Conservation (phyloP, 2,888 invertebrate species). For the Polyommatus icarus region DNA sequence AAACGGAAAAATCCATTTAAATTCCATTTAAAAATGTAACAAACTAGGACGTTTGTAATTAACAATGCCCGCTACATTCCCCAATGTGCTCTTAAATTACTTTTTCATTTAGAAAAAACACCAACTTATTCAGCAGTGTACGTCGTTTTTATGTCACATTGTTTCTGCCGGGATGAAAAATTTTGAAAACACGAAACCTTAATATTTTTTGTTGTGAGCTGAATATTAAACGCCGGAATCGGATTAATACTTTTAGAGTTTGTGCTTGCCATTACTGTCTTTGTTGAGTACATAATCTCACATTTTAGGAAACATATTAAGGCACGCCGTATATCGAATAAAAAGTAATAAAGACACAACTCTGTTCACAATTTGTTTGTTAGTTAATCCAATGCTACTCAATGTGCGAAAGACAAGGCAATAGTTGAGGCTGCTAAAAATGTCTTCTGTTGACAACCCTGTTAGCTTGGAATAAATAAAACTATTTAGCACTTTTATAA, state of each 20-base stretch:
- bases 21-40: slow-evolving; percentile 6
- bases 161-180: slow-evolving; percentile 9
- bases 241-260: neutral
- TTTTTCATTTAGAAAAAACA: slow-evolving; percentile 23
- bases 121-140: neutral
- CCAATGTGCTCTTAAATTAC: slow-evolving; percentile 27
- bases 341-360: no score
- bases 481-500: no score
- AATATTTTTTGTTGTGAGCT: neutral
- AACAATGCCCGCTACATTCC: slow-evolving; percentile 7
- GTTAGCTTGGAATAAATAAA: no score
- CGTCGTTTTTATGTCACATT: slow-evolving; percentile 15
- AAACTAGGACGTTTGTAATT: slow-evolving; percentile 20
- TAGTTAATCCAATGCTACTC: no score
- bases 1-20: slow-evolving; percentile 4
- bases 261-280: neutral
- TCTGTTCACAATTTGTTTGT: no score
- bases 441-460: no score
- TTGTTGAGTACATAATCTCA: neutral
- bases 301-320: neutral
- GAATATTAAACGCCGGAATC: neutral
- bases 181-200: neutral
- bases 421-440: no score
- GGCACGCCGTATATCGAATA: neutral
- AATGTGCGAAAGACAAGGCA: no score